Base-by-base conservation (phyloP, 2,113 vertebrate species). In the Zootoca vivipara region DNA sequence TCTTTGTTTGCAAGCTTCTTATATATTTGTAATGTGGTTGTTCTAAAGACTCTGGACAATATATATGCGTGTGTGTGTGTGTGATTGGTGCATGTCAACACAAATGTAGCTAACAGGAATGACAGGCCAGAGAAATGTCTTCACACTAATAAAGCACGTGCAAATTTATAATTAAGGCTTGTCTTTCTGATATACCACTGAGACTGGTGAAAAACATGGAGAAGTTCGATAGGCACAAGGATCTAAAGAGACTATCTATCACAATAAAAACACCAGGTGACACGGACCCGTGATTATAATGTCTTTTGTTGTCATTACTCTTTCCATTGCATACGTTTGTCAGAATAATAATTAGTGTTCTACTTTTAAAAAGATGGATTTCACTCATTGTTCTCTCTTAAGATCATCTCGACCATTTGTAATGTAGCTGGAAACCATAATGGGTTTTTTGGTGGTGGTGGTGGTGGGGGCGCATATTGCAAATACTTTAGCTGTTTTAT, bases 161-260 rank as follows among this genome's bases (percentile, higher is more conserved):
- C 89, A 96, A 93, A 94, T 95, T 94, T 93, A 94, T 95, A 96
- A 95, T 97, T 96, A 96, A 96, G 89, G 78, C 89, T 89, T 91
- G 90, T 95, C 92, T 96, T 94, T 96, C 94, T 92, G 85, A 86
- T 94, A 62, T 92, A 89, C 94, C 92, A 91, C 35, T 40, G 93
- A 96, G 93, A 95, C 91, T 86, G 89, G 91, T 87, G 94, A 91
- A 87, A 95, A 95, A 95, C 91, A 93, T 95, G 93, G 95, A 95
- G 89, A 95, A 96, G 91, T 91, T 95, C 89, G 7, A 30, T 80
- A 89, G 75, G 83, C 92, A 90, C 89, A 90, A 87, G 88, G 89
- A 94, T 83, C 89, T 85, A 93, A 93, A 92, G 89, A 93, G 90
- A 77, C 62, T 93, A 94, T 95, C 96, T 91, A 88, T 96, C 93